Base-by-base conservation (phyloP, 2,888 invertebrate species). In the Nebria brevicollis region DNA sequence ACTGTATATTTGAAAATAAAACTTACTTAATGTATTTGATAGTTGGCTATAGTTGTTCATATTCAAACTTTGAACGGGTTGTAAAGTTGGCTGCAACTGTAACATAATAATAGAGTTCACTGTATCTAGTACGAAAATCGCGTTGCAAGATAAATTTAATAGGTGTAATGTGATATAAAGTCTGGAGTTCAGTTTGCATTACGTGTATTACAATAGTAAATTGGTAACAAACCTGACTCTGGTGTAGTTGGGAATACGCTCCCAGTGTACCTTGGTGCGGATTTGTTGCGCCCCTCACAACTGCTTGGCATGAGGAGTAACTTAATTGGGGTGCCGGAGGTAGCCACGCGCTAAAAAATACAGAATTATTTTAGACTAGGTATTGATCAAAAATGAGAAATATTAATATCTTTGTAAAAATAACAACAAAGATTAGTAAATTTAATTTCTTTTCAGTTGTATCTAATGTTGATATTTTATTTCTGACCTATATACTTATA, bases 11-110 rank as follows among this genome's bases (percentile, higher is more conserved):
- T 11, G 8, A 54, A 11, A 54, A 54, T 11, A 81, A 87, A 89
- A 87, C 89, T 89, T 87, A 90, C 89, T 87, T 85, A 90, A 83
- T n/a, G 88, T 86, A 34, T 88, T 86, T 75, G 87, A 85, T 82
- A 89, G 84, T 83, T 90, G 90, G 75, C 89, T 86, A 85, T 90
- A 89, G 11, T 88, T 88, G 83, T 89, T 90, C 89, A 90, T 89
- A 66, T 89, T 84, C 65, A 89, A 87, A 76, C 90, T 89, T 85
- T 89, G 90, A 84, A 90, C 88, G 15, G 89, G 88, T 82, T 89
- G 89, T 75, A 89, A 83, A 83, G 88, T 88, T 20, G 87, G 87
- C 83, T 88, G 87, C 43, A 88, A 85, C 88, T 87, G 82, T n/a
- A 84, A 84, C 80, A 77, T 25, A 25, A 68, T 25, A 20, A 66